Evolutionary conservation across 1,140 invertebrate genomes (phyloP), one percentile per base, ranked within the genome.

Genomic region (Pseudobourletiella spinata): DNA sequence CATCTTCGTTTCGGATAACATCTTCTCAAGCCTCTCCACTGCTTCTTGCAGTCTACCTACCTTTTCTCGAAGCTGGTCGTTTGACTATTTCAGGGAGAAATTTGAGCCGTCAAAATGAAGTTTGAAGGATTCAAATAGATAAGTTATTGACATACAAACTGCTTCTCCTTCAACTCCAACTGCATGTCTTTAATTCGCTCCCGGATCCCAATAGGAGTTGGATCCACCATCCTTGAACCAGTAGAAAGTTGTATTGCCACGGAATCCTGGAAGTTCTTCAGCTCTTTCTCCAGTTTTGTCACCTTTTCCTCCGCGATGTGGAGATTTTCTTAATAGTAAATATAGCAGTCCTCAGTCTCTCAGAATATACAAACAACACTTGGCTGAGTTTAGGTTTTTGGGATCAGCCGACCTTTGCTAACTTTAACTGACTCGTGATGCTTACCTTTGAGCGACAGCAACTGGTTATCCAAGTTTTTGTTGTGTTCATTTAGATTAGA

Each of bases 121-220:
- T 11, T 39, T 39, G 8, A 39, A 11, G 32, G n/a, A 39, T n/a
- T 8, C 32, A 39, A 39, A 39, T 11, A 39, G n/a, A 11, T 39
- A 39, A 39, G 8, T 39, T 11, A 39, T 39, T 39, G n/a, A 39
- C n/a, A 74, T 79, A 89, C 87, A 72, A 82, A 76, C 69, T 79
- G 75, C 76, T 85, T 84, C 63, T 87, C 84, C 71, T 88, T 87
- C 69, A 85, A 84, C 39, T 89, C 86, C 59, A 78, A 81, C 1
- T 88, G 72, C 18, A 87, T 79, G 73, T 89, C 86, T 22, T 86
- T 75, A 52, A 89, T 81, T 63, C 86, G 78, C 48, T 89, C 86
- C 72, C 87, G 87, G 52, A 89, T 86, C 15, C 84, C 76, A 24
- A 78, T 81, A 72, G 89, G 86, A 44, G 85, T 80, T 1, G 86